These are phyloP conservation scores for Nannobrachium achirus DNA, from an alignment of 2,113 vertebrate species.

Conservation along the genomic window DNA sequence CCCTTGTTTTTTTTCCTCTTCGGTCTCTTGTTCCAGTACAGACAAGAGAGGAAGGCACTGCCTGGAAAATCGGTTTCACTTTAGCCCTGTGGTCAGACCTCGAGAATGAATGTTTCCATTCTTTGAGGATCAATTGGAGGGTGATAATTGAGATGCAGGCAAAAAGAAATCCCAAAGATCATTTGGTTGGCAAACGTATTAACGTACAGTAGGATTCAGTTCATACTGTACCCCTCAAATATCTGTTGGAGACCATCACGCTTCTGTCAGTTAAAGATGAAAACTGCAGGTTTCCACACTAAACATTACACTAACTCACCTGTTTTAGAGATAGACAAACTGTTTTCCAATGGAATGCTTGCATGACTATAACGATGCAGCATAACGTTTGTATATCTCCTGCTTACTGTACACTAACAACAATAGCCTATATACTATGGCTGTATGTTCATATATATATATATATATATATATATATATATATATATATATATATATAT, in stretches of 20 bases:
- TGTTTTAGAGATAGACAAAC: too few species aligned
- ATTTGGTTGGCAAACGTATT: not conserved
- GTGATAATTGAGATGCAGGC: too few species aligned
- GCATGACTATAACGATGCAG: not conserved
- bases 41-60: conserved; percentile 46
- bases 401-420: not conserved
- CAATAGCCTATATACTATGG: too few species aligned
- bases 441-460: too few species aligned
- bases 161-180: not conserved
- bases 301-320: not conserved
- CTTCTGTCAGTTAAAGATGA: conserved; percentile 12
- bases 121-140: conserved; percentile 5
- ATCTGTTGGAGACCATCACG: conserved; percentile 18
- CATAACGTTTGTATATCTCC: not conserved
- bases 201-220: not conserved
- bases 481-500: too few species aligned
- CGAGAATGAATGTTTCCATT: conserved; percentile 51
- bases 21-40: conserved; percentile 51
- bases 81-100: conserved; percentile 35
- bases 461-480: too few species aligned
- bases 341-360: too few species aligned
- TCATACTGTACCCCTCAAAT: not conserved
- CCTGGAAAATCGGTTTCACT: conserved; percentile 43
- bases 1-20: conserved; percentile 59
- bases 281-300: conserved; percentile 7